Base-by-base conservation (phyloP, 2,113 vertebrate genomes). In the Salvelinus namaycush region DNA sequence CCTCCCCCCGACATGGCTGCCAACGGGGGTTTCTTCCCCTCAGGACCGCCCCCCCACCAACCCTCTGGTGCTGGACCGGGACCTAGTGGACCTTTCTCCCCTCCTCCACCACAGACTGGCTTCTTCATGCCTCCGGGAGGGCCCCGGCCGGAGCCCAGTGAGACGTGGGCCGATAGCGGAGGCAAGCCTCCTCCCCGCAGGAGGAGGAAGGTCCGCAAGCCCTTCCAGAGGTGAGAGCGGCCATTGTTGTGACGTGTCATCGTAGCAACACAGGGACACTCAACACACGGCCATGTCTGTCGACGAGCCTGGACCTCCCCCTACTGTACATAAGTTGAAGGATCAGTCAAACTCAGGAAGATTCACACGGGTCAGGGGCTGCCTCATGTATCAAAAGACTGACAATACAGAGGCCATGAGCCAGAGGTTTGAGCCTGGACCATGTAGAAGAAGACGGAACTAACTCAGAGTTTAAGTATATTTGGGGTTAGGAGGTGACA, bases 141-240 rank as follows among this genome's bases (percentile, higher is more conserved):
- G 83, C 88, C 64, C 39, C 89, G 87, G 74, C 90, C 87, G 81
- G 94, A 93, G 79, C 85, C 71, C 60, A 80, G 78, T 4, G 93
- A 93, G 71, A 27, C 86, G 3, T 92, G 89, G 90, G 76, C 86
- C 1, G 94, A 94, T 20, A 92, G 93, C 7, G 87, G 51, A 54
- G 51, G 93, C 8, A 97, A 95, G 86, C 91, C 93, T 2, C 89
- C 91, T 1, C 89, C 91, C 29, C 67, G 96, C 57, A 88, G 95
- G 81, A 93, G 94, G 89, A 97, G 96, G 91, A 97, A 97, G 90
- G 92, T 95, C 39, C 95, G 96, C 29, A 95, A 96, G 86, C 96
- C 96, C 24, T 95, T 97, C 85, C 96, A 96, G 84, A 95, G 93
- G 87, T 97, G 95, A 97, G 87, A 34, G 22, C 73, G 22, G 65